Conservation (phyloP, 1,140 invertebrate species). For the Ylistrum balloti region DNA sequence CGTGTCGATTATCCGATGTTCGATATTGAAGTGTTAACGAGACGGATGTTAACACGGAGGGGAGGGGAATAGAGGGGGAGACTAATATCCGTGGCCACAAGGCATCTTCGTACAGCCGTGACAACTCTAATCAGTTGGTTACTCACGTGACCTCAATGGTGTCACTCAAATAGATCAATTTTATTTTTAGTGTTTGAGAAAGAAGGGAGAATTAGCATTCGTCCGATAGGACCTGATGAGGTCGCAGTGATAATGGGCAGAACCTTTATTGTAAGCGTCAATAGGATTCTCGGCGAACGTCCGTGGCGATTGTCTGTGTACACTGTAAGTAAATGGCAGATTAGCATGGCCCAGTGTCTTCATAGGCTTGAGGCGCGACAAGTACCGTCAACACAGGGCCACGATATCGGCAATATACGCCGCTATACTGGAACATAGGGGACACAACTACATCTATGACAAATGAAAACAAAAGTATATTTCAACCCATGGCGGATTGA, state of each 20-base stretch:
- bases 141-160: background rate
- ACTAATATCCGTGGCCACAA: background rate
- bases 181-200: slow-evolving; percentile 19
- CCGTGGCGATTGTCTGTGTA: background rate
- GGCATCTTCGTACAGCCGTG: background rate
- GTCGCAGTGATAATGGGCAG: background rate
- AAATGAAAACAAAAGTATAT: no score
- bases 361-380: background rate
- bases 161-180: slow-evolving; percentile 17
- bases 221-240: background rate
- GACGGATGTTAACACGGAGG: background rate
- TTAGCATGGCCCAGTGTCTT: background rate
- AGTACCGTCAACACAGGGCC: background rate
- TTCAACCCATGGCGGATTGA: no score
- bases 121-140: background rate
- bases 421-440: no score
- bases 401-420: background rate
- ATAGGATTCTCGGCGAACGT: background rate
- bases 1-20: background rate
- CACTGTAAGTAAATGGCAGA: background rate
- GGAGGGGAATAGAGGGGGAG: background rate
- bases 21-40: background rate
- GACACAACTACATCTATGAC: no score
- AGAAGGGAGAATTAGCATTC: background rate
- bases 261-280: background rate